phyloP scores from a whole-genome alignment of 2,797 vertebrate species.

The Gallirallus australis region DNA sequence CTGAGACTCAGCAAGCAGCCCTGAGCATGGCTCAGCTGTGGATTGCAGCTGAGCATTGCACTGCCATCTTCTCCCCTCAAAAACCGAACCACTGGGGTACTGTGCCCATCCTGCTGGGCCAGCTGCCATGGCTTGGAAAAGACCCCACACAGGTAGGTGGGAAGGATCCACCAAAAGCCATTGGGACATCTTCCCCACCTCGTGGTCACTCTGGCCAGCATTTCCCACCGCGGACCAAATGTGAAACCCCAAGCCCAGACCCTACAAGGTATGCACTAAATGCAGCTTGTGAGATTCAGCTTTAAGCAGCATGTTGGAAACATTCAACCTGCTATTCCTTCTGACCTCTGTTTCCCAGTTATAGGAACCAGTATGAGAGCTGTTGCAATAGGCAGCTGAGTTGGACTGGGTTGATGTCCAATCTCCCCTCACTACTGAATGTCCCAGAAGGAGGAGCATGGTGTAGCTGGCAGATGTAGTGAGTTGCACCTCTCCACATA shows the following conservation, averaged over 20 bases:
- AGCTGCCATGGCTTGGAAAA: not conserved
- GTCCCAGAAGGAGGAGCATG: not conserved
- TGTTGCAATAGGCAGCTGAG: not conserved
- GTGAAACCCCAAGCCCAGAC: not conserved
- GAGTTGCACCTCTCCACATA: not conserved
- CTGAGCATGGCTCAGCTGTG: not conserved
- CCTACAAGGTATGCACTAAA: not conserved
- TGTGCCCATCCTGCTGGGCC: not conserved
- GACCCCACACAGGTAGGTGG: not conserved
- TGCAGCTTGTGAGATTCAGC: not conserved
- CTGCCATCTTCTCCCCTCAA: not conserved
- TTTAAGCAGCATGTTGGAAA: not conserved
- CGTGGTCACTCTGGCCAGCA: not conserved
- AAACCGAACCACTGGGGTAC: rapidly evolving
- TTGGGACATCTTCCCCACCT: not conserved
- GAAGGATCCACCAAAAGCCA: not conserved
- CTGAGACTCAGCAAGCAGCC: not conserved
- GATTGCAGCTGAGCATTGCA: rapidly evolving
- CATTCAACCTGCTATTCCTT: not conserved
- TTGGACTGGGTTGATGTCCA: not conserved
- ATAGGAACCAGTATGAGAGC: not conserved
- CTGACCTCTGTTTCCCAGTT: not conserved
- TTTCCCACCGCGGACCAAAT: not conserved
- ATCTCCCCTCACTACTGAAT: not conserved
- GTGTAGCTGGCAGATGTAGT: not conserved